Percentiles rank a stretch among this genome's conserved stretches.
Evolutionary conservation across 2,113 vertebrate genomes (phyloP).

Genomic region (Macrotis lagotis): DNA sequence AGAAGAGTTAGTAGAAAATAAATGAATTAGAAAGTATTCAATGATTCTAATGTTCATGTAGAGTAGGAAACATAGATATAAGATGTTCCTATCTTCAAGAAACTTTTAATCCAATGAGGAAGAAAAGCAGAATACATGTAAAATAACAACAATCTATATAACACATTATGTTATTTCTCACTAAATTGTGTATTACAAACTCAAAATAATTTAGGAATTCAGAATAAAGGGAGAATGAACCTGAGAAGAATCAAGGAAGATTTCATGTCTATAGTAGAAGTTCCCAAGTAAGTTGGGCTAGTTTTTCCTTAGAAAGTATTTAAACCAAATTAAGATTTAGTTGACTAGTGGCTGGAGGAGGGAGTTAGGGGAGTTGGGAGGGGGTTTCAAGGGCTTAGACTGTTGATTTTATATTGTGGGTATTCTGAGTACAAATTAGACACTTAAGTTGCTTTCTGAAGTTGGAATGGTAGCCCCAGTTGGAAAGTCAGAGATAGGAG

Average conservation of each 20-base stretch:
- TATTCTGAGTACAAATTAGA: not conserved
- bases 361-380: no score
- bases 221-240: not conserved
- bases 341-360: not conserved
- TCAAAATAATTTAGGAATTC: not conserved
- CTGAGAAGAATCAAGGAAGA: not conserved
- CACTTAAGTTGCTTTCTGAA: not conserved
- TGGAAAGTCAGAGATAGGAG: not conserved
- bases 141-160: not conserved
- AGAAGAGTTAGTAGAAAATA: not conserved
- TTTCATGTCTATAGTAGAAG: not conserved
- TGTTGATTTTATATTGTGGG: not conserved
- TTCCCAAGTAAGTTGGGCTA: not conserved
- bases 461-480: not conserved
- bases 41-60: not conserved
- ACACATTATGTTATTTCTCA: not conserved
- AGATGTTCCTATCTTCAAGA: not conserved
- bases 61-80: not conserved
- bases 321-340: not conserved
- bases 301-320: not conserved
- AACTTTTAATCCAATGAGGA: not conserved
- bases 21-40: not conserved
- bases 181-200: not conserved
- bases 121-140: not conserved
- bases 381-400: no score